phyloP scores from a whole-genome alignment of 53 echinoderm and acorn worm genomes.

The Arbacia lixula region DNA sequence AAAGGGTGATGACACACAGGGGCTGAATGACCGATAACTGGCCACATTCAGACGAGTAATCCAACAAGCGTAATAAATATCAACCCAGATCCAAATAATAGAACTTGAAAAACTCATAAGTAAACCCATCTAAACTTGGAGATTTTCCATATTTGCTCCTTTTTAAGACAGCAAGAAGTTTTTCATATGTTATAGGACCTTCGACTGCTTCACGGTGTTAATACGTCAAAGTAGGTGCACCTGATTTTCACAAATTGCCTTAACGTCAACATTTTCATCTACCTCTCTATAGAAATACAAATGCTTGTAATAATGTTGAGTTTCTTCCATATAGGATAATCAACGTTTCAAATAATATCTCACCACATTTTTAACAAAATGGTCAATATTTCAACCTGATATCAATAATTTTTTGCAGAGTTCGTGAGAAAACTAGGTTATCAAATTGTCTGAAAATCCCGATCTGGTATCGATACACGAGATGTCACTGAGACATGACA shows the following conservation, averaged over 20 bases:
- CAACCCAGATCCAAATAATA: not conserved
- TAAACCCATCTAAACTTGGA: not conserved
- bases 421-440: too few species aligned
- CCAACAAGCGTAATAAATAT: not conserved
- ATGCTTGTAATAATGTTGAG: not conserved
- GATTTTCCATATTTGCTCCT: not conserved
- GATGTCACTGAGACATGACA: too few species aligned
- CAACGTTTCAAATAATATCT: too few species aligned
- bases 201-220: not conserved
- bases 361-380: too few species aligned
- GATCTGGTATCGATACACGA: too few species aligned
- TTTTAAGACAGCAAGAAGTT: constrained; percentile 2
- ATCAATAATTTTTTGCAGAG: too few species aligned
- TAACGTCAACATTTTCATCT: not conserved
- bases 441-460: too few species aligned
- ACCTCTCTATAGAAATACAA: not conserved
- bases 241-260: not conserved
- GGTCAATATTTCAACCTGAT: too few species aligned
- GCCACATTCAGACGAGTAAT: not conserved
- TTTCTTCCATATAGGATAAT: too few species aligned
- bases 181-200: not conserved
- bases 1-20: not conserved
- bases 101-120: not conserved
- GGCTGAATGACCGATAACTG: not conserved
- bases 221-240: not conserved